Evolutionary conservation across 2,888 invertebrate species (phyloP).

Genomic region (Saturnia pavonia): DNA sequence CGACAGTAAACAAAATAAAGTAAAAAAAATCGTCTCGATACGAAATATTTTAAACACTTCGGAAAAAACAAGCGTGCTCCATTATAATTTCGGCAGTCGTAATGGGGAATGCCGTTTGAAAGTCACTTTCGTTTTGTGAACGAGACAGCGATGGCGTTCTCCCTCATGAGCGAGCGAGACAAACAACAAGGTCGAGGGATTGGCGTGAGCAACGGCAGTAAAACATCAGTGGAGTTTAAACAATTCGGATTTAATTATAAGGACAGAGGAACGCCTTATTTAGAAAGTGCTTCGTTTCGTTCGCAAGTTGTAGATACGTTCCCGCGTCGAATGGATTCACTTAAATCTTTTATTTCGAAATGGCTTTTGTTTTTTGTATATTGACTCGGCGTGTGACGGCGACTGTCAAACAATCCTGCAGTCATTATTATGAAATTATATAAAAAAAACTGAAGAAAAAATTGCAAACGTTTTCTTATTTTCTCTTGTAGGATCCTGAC

Average conservation of each 20-base stretch:
- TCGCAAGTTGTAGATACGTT: constrained; percentile 6
- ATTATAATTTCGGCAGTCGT: constrained; percentile 46
- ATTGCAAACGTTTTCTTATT: too few relatives aligned
- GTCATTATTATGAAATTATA: too few relatives aligned
- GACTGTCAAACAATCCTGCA: neutral
- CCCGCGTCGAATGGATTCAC: neutral
- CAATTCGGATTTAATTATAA: constrained; percentile 46
- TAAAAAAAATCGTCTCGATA: constrained; percentile 12
- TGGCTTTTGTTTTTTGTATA: neutral
- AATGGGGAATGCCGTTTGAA: constrained; percentile 47
- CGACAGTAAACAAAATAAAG: constrained; percentile 11
- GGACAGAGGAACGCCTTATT: constrained; percentile 40
- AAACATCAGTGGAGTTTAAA: constrained; percentile 32
- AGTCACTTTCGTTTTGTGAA: constrained; percentile 42
- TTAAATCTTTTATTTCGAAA: neutral
- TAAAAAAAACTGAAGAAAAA: too few relatives aligned
- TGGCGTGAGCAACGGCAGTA: constrained; percentile 46
- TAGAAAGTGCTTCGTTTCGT: constrained; percentile 38
- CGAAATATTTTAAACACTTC: constrained; percentile 21
- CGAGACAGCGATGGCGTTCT: constrained; percentile 29
- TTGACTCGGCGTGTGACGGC: neutral
- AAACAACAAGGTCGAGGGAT: constrained; percentile 39
- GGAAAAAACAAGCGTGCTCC: constrained; percentile 44
- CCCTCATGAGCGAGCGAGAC: constrained; percentile 28
- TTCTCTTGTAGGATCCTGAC: too few relatives aligned